A percentile compares a stretch with the other conserved stretches of the same genome.
These are phyloP conservation scores for Neuroterus valhalla DNA, from an alignment of 1,140 invertebrate species.

Conservation along the genomic window DNA sequence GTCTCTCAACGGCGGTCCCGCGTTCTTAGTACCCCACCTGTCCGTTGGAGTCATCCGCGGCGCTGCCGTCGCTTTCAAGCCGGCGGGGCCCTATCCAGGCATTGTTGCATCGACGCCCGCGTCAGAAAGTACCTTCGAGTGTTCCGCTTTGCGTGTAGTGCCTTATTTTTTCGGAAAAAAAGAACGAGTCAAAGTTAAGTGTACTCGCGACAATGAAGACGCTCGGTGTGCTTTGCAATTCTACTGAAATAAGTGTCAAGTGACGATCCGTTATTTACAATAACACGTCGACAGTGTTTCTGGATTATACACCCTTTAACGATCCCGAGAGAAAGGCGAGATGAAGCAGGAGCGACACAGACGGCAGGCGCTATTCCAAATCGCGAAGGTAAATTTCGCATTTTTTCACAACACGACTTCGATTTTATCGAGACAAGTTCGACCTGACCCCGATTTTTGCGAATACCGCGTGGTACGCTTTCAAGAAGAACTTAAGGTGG, in stretches of 20 bases:
- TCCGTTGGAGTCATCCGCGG: slow-evolving; percentile 54
- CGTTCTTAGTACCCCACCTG: slow-evolving; percentile 56
- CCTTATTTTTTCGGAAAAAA: background rate
- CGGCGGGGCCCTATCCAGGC: slow-evolving; percentile 62
- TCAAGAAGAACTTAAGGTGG: no score
- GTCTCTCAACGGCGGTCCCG: slow-evolving; percentile 27
- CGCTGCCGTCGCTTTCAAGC: slow-evolving; percentile 60
- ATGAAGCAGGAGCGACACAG: slow-evolving; percentile 73
- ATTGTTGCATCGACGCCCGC: slow-evolving; percentile 71
- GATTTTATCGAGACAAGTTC: background rate
- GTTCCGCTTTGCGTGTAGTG: slow-evolving; percentile 22
- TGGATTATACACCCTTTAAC: slow-evolving; percentile 36
- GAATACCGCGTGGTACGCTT: slow-evolving; percentile 5
- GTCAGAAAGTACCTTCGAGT: slow-evolving; percentile 54
- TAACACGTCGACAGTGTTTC: background rate
- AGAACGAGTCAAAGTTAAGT: background rate
- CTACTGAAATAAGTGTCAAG: slow-evolving; percentile 35
- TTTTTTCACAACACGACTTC: background rate
- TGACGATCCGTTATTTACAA: slow-evolving; percentile 31
- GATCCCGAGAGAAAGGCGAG: slow-evolving; percentile 37
- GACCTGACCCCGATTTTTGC: slow-evolving; percentile 17
- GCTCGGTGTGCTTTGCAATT: slow-evolving; percentile 28
- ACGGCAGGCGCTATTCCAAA: slow-evolving; percentile 76
- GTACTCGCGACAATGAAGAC: slow-evolving; percentile 33
- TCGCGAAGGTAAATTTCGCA: slow-evolving; percentile 75